Percentiles rank a stretch among this genome's conserved stretches.
Evolutionary conservation across 2,113 vertebrate genomes (phyloP).

Genomic region (Micromys minutus): DNA sequence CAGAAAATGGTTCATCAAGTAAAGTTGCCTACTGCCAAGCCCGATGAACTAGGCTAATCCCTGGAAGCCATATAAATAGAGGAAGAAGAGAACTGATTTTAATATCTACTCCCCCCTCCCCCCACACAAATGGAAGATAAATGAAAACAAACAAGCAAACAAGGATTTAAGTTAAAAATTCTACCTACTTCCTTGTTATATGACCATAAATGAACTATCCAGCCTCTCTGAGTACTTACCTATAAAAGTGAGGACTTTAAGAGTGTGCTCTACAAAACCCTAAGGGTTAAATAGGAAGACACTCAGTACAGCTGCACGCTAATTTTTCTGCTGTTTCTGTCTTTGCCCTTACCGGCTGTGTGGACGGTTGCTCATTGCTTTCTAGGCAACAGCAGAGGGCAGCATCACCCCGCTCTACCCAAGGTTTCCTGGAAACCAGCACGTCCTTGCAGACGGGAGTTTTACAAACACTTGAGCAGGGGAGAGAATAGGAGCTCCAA

Average conservation of each 20-base stretch:
- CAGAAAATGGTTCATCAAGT: background rate
- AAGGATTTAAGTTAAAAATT: background rate
- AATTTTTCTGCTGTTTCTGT: background rate
- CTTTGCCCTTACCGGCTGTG: background rate
- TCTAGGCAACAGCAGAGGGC: constrained; percentile 73
- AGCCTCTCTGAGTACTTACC: background rate
- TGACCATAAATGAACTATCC: background rate
- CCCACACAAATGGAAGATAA: background rate
- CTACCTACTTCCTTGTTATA: background rate
- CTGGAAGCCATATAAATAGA: background rate
- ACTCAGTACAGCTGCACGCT: background rate
- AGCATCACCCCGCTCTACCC: background rate
- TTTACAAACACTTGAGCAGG: background rate
- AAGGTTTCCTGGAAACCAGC: background rate
- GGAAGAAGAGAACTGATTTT: background rate
- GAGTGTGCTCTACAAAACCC: background rate
- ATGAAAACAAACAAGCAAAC: too few relatives aligned
- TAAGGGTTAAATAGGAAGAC: constrained; percentile 6
- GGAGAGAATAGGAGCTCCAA: background rate
- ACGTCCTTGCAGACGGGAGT: background rate
- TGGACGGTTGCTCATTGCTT: background rate
- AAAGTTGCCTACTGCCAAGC: background rate
- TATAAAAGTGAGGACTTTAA: background rate
- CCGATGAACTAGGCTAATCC: background rate
- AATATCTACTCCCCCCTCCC: too few relatives aligned